Conservation (phyloP, 2,888 invertebrate species). For the Lathronympha strigana region DNA sequence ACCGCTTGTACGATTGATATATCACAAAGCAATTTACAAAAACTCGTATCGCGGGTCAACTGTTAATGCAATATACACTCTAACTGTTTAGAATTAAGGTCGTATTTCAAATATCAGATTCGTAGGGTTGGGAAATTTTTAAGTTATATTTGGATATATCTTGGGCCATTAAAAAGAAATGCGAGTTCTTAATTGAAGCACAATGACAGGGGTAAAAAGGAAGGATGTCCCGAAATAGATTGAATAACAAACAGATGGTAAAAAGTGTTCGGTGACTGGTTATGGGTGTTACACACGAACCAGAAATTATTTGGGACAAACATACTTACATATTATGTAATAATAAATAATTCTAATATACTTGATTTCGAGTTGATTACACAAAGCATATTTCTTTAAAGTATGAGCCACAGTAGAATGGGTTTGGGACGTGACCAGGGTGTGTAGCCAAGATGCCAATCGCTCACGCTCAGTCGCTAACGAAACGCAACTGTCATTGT, state of each 20-base stretch:
- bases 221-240: conserved; percentile 73
- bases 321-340: too few species aligned
- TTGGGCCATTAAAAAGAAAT: conserved; percentile 67
- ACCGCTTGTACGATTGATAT: conserved; percentile 62
- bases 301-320: neutral
- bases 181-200: conserved; percentile 73
- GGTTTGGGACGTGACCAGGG: too few species aligned
- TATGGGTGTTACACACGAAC: conserved; percentile 47
- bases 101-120: conserved; percentile 48
- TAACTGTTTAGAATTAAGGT: neutral
- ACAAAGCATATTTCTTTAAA: too few species aligned
- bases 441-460: too few species aligned
- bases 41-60: neutral
- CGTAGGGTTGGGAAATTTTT: neutral
- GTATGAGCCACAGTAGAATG: too few species aligned
- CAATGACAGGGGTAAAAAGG: conserved; percentile 67
- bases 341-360: too few species aligned
- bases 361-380: too few species aligned
- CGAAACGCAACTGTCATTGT: too few species aligned
- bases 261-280: conserved; percentile 64
- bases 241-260: conserved; percentile 78
- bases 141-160: conserved; percentile 15
- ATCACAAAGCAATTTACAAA: neutral
- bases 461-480: too few species aligned
- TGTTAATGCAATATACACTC: neutral